Percentiles rank a stretch among this genome's conserved stretches.
These are phyloP conservation scores for Streptopelia turtur DNA, from an alignment of 2,797 vertebrate species.

Conservation along the genomic window DNA sequence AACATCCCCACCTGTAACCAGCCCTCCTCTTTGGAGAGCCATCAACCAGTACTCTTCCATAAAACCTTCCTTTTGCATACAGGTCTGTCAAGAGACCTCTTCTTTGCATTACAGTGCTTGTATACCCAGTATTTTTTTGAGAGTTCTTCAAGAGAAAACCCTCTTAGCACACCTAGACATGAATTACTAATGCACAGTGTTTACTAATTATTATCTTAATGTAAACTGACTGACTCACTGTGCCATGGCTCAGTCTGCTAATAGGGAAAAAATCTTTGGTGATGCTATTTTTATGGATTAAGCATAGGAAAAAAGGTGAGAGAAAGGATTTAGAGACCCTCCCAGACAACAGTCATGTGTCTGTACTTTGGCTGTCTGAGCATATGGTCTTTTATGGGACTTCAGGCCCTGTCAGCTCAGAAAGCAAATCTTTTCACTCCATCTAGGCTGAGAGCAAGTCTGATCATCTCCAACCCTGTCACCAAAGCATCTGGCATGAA, in stretches of 20 bases:
- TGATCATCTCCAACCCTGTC: slow-evolving; percentile 17
- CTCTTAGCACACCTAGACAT: neutral
- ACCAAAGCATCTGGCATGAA: slow-evolving; percentile 14
- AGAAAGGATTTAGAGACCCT: neutral
- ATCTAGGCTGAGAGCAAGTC: neutral
- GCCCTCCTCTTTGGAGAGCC: neutral
- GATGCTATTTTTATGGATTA: neutral
- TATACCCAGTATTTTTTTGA: neutral
- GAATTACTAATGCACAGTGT: neutral
- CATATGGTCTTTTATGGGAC: neutral
- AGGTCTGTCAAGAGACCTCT: neutral
- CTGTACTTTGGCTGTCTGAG: neutral
- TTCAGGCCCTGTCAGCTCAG: neutral
- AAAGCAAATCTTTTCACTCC: neutral
- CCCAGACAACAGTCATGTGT: neutral
- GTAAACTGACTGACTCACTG: neutral
- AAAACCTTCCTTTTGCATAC: neutral
- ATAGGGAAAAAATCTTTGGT: neutral
- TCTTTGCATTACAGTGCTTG: neutral
- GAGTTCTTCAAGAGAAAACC: neutral
- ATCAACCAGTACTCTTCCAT: neutral
- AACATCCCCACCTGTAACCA: neutral
- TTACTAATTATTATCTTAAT: neutral
- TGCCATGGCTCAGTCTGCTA: neutral
- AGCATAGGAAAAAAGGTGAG: neutral